Base-by-base conservation (phyloP, 2,888 invertebrate species). In the Leistus spinibarbis region DNA sequence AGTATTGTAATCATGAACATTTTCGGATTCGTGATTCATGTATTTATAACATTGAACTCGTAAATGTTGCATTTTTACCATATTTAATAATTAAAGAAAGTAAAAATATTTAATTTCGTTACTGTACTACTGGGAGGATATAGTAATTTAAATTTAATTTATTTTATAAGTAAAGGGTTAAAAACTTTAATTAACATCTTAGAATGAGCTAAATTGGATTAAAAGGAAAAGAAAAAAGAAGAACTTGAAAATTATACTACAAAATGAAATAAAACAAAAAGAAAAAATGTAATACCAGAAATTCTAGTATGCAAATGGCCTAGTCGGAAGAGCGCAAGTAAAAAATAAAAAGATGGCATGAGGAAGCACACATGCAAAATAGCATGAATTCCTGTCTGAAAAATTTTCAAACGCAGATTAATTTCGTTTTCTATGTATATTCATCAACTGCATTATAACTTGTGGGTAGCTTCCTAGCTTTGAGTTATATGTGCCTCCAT, bases 381-480 rank as follows among this genome's bases (percentile, higher is more conserved):
- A 66, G 22, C 60, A 13, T 19, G 23, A 23, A 54, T 60, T 65
- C 62, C 60, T 53, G 53, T 73, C 73, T 67, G 67, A 73, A 73
- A 73, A 73, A 73, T 73, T 13, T 66, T 66, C 64, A 71, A 71
- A 63, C 64, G 54, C 54, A 54, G 64, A 64, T 27, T 67, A 73
- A 73, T 73, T 73, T 67, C 62, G 57, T 67, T 67, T 67, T 66
- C 72, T 73, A 73, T 73, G 73, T 73, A 67, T 73, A 73, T 73
- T 73, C 73, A 73, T 73, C 73, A 73, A 20, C 23, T 67, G 67
- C 73, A 73, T 67, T 67, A 73, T 73, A 73, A 73, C 67, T 73
- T 73, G 73, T 60, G 22, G 22, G 20, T 60, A 22, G 60, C 19
- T 60, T 20, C 57, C 16, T 22, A 60, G 60, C 16, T 20, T 17